A percentile compares a stretch with the other conserved stretches of the same genome.
Evolutionary conservation across 2,888 invertebrate species (phyloP).

Genomic region (Catocala nupta): DNA sequence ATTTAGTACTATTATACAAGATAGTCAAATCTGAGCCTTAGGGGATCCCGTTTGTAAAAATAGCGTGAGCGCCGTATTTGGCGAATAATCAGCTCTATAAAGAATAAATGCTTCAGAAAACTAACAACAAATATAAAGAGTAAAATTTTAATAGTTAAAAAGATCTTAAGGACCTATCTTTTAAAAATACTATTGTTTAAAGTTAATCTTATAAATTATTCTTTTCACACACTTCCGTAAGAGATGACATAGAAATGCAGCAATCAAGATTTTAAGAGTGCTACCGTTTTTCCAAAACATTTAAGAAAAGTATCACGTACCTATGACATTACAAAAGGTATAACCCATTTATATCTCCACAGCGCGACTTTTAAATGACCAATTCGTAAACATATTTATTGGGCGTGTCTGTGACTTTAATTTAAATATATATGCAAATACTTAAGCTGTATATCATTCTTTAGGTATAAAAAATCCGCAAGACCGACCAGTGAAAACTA

Average conservation of each 20-base stretch:
- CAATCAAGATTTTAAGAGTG: slow-evolving; percentile 65
- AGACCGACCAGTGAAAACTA: background rate
- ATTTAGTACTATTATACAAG: too few species aligned
- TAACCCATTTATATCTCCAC: slow-evolving; percentile 54
- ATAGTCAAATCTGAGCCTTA: too few species aligned
- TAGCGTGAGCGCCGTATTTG: too few species aligned
- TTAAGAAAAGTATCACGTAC: slow-evolving; percentile 77
- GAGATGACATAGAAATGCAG: slow-evolving; percentile 75
- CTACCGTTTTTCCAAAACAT: slow-evolving; percentile 71
- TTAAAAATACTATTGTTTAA: background rate
- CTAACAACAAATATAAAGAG: background rate
- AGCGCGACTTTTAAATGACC: slow-evolving; percentile 49
- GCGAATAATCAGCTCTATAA: too few species aligned
- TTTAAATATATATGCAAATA: background rate
- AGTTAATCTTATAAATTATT: slow-evolving; percentile 58
- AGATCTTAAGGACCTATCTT: background rate
- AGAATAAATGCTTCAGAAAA: too few species aligned
- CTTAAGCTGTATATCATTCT: background rate
- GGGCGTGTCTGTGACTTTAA: background rate
- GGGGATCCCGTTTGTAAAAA: too few species aligned
- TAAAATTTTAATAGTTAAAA: background rate
- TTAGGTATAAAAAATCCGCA: background rate
- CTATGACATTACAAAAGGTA: slow-evolving; percentile 67
- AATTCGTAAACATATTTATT: slow-evolving; percentile 24
- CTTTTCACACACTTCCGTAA: slow-evolving; percentile 69